Percentiles rank a stretch among this genome's conserved stretches.
Conservation (phyloP, 1,140 invertebrate species). For the Caenorhabditis latens region DNA sequence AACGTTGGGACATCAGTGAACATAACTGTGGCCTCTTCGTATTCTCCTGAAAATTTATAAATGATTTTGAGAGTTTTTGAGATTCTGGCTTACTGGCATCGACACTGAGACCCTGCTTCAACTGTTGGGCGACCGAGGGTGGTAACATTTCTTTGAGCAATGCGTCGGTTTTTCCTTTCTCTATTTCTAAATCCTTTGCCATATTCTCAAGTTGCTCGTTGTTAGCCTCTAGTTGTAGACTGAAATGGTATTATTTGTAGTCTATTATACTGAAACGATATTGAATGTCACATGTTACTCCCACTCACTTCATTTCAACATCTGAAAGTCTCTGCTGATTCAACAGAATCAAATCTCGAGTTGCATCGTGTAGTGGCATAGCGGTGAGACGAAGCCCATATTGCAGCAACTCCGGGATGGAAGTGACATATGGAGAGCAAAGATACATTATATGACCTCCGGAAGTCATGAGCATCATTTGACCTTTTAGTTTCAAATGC, state of each 20-base stretch:
- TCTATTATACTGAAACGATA: no score
- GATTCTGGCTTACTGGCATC: slow-evolving; percentile 68
- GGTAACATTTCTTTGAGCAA: slow-evolving; percentile 73
- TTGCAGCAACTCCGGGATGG: slow-evolving; percentile 75
- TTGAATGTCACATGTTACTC: background rate
- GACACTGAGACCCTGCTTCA: slow-evolving; percentile 73
- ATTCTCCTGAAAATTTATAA: slow-evolving; percentile 71
- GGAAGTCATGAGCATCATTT: slow-evolving; percentile 74
- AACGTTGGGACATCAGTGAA: slow-evolving; percentile 74
- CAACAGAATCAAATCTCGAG: slow-evolving; percentile 93
- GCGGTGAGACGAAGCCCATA: slow-evolving; percentile 90
- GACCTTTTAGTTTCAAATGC: slow-evolving; percentile 69
- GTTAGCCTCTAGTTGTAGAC: slow-evolving; percentile 87
- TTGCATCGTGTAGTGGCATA: slow-evolving; percentile 95
- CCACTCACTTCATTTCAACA: slow-evolving; percentile 92
- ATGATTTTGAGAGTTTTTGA: background rate
- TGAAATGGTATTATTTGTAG: slow-evolving; percentile 30
- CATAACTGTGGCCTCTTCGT: slow-evolving; percentile 74
- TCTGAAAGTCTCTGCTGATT: slow-evolving; percentile 98
- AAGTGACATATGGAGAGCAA: slow-evolving; percentile 76
- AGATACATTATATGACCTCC: slow-evolving; percentile 74
- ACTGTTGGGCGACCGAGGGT: slow-evolving; percentile 73
- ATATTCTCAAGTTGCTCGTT: slow-evolving; percentile 96
- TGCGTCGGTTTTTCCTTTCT: slow-evolving; percentile 94
- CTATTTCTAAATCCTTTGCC: slow-evolving; percentile 91